These are phyloP conservation scores for Eulemur rufifrons DNA, from an alignment of 2,113 vertebrate species.

Conservation along the genomic window DNA sequence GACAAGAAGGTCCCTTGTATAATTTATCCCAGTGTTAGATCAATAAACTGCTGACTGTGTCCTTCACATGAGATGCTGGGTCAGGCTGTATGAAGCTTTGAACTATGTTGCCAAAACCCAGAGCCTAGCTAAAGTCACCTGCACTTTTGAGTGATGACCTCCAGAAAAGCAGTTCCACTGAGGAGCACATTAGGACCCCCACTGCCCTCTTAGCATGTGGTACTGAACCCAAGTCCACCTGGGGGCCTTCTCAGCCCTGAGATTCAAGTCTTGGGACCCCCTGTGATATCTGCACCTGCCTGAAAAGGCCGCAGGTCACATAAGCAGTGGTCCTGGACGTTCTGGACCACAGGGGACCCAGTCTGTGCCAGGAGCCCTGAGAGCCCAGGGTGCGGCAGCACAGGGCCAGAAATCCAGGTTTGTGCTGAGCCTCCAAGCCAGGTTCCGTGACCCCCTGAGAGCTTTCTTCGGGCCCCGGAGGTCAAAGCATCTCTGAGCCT, in stretches of 20 bases:
- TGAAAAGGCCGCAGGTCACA: background rate
- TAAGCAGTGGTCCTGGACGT: background rate
- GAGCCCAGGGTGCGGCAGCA: background rate
- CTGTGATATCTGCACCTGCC: background rate
- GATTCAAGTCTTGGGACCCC: background rate
- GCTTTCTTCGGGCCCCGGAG: background rate
- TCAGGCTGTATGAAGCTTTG: background rate
- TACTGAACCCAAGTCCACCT: background rate
- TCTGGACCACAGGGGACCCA: background rate
- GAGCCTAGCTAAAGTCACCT: background rate
- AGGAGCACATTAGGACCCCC: background rate
- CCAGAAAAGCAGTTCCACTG: background rate
- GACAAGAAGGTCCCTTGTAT: background rate
- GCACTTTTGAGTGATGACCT: background rate
- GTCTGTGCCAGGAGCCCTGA: background rate
- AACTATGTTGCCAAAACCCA: background rate
- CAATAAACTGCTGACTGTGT: background rate
- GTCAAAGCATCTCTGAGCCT: background rate
- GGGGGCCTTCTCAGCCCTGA: background rate
- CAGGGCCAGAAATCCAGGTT: background rate
- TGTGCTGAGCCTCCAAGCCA: background rate
- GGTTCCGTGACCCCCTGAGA: background rate
- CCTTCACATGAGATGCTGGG: background rate
- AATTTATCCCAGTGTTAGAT: background rate
- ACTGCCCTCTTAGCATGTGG: background rate